Evolutionary conservation across 2,113 vertebrate species (phyloP).

Genomic region (Pedionomus torquatus): DNA sequence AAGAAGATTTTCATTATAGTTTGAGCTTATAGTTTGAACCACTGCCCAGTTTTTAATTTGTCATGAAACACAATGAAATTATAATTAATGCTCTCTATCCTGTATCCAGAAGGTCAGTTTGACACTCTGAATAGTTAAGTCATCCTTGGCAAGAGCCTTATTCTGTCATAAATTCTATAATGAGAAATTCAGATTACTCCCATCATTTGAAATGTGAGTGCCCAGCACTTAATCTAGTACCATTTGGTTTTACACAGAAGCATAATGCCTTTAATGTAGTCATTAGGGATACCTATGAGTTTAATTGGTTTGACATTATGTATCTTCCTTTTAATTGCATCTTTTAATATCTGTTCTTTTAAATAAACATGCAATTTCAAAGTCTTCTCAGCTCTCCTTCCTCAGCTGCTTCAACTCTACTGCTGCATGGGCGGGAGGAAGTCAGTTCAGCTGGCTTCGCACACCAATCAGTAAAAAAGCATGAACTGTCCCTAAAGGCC

Average conservation of each 20-base stretch:
- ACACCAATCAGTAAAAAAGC: neutral
- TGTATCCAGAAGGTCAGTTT: conserved; percentile 66
- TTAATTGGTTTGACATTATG: conserved; percentile 52
- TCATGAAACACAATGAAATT: conserved; percentile 39
- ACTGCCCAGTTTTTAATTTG: conserved; percentile 24
- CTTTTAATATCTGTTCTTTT: conserved; percentile 26
- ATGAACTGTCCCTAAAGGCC: conserved; percentile 14
- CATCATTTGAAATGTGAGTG: conserved; percentile 82
- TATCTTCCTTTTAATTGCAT: conserved; percentile 42
- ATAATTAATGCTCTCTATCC: conserved; percentile 28
- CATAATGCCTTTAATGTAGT: conserved; percentile 59
- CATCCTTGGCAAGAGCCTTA: conserved; percentile 74
- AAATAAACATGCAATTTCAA: conserved; percentile 25
- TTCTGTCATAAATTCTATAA: conserved; percentile 81
- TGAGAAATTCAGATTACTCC: conserved; percentile 86
- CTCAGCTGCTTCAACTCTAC: neutral
- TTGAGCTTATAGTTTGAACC: neutral
- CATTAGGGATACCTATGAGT: conserved; percentile 44
- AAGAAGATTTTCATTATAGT: neutral
- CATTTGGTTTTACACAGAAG: conserved; percentile 71
- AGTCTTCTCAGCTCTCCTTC: neutral
- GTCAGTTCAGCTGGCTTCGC: neutral
- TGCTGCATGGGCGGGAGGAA: neutral
- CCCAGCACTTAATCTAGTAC: conserved; percentile 73
- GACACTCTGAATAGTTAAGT: conserved; percentile 82